A percentile compares a stretch with the other conserved stretches of the same genome.
These are phyloP conservation scores for Ophraella communa DNA, from an alignment of 2,888 invertebrate genomes.

Conservation along the genomic window DNA sequence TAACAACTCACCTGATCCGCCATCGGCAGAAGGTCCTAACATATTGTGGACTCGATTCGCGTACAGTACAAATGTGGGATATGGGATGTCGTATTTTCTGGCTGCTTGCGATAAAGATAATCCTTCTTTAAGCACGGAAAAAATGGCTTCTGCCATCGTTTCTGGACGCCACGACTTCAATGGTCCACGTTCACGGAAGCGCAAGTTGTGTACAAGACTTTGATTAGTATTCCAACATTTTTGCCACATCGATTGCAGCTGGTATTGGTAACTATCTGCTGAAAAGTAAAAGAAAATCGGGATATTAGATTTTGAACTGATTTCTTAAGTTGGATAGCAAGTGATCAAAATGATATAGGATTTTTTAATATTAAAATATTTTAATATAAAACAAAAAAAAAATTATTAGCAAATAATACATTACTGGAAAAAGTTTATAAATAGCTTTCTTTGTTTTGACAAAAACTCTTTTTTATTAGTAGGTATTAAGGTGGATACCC, in stretches of 20 bases:
- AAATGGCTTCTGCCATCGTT: constrained; percentile 94
- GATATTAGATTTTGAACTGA: constrained; percentile 11
- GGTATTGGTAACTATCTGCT: constrained; percentile 95
- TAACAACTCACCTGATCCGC: constrained; percentile 78
- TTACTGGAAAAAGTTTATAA: too few species aligned
- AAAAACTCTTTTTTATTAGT: too few species aligned
- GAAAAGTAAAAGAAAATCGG: constrained; percentile 55
- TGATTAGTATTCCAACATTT: constrained; percentile 95
- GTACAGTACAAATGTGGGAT: constrained; percentile 91
- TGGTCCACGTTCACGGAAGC: constrained; percentile 91
- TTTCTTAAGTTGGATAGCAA: background rate
- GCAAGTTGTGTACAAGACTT: constrained; percentile 86
- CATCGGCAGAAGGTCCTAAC: constrained; percentile 91
- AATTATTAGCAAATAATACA: too few species aligned
- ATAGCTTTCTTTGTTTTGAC: too few species aligned
- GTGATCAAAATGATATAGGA: background rate
- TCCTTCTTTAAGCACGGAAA: constrained; percentile 90
- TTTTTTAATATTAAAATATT: too few species aligned
- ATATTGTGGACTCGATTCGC: constrained; percentile 93
- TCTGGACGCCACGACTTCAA: constrained; percentile 93
- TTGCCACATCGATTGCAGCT: constrained; percentile 94
- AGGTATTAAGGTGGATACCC: too few species aligned
- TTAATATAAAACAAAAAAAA: too few species aligned
- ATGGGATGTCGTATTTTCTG: constrained; percentile 92
- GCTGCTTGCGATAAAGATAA: constrained; percentile 89